These are phyloP conservation scores for Desoria tigrina DNA, from an alignment of 2,888 invertebrate genomes.

Conservation along the genomic window DNA sequence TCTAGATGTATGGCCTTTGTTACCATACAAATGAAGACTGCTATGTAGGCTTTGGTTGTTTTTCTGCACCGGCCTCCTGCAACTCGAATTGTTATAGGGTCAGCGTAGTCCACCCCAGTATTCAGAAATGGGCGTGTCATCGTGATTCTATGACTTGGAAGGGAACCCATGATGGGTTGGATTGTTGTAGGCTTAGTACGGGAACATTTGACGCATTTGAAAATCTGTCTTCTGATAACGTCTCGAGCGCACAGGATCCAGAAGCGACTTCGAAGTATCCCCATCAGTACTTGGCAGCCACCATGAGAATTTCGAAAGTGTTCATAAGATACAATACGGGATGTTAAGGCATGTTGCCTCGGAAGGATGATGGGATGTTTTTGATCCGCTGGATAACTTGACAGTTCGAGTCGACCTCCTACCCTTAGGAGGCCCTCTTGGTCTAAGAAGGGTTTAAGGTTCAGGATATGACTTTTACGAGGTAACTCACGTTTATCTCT, in stretches of 20 bases:
- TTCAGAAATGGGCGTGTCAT: slow-evolving; percentile 50
- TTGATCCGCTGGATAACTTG: slow-evolving; percentile 18
- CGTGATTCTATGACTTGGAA: slow-evolving; percentile 50
- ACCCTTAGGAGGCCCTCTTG: slow-evolving; percentile 36
- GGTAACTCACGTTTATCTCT: background rate
- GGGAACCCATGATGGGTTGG: slow-evolving; percentile 53
- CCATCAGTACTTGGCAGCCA: slow-evolving; percentile 21
- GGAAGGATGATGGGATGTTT: slow-evolving; percentile 46
- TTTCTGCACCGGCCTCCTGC: background rate
- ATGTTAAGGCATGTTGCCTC: slow-evolving; percentile 25
- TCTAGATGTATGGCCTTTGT: slow-evolving; percentile 50
- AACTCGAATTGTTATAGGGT: slow-evolving; percentile 6
- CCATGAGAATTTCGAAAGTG: slow-evolving; percentile 40
- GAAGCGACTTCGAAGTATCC: slow-evolving; percentile 21
- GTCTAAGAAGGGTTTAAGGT: slow-evolving; percentile 43
- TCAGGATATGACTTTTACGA: slow-evolving; percentile 6
- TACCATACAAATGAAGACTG: slow-evolving; percentile 21
- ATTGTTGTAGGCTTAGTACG: slow-evolving; percentile 20
- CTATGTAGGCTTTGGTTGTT: slow-evolving; percentile 3
- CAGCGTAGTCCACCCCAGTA: slow-evolving; percentile 37
- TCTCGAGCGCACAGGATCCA: slow-evolving; percentile 35
- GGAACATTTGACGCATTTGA: slow-evolving; percentile 41
- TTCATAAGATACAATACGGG: slow-evolving; percentile 23
- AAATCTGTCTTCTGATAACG: slow-evolving; percentile 16
- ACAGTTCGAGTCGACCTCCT: slow-evolving; percentile 37